phyloP scores from a whole-genome alignment of 2,113 vertebrate species.

The Symphodus melops region DNA sequence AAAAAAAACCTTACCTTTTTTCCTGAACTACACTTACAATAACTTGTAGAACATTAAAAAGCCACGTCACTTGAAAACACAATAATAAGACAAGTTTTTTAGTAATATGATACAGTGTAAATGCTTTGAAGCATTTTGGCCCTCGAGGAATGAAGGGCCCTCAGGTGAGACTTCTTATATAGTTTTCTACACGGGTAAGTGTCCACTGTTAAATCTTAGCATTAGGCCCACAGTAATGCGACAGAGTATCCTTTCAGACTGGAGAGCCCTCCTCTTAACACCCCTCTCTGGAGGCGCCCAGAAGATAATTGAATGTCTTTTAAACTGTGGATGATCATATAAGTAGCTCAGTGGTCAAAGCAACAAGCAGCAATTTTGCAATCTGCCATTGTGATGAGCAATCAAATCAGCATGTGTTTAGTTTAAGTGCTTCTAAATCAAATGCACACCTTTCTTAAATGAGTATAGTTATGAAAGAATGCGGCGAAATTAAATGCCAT shows the following conservation, averaged over 20 bases:
- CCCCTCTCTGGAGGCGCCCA: constrained; percentile 55
- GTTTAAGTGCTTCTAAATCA: constrained; percentile 78
- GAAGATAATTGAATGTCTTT: constrained; percentile 80
- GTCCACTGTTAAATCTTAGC: constrained; percentile 69
- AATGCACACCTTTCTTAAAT: constrained; percentile 75
- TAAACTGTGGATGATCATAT: constrained; percentile 78
- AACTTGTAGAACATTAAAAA: not conserved
- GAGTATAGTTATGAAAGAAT: constrained; percentile 85
- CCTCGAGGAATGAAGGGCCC: not conserved
- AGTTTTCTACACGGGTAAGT: constrained; percentile 31
- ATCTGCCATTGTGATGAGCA: constrained; percentile 82
- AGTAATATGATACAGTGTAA: not conserved
- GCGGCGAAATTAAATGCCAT: constrained; percentile 89
- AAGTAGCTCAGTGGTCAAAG: constrained; percentile 74
- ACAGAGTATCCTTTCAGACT: constrained; percentile 66
- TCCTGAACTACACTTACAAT: no score
- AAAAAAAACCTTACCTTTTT: no score
- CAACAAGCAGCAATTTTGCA: constrained; percentile 73
- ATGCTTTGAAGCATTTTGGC: not conserved
- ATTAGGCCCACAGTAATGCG: constrained; percentile 78
- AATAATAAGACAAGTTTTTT: not conserved
- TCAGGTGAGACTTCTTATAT: not conserved
- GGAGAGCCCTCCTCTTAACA: constrained; percentile 50
- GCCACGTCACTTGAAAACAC: no score
- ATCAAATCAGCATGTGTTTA: constrained; percentile 81